Evolutionary conservation across 92 coral and sea anemone genomes (phyloP).

Genomic region (Epizoanthus scotinus): DNA sequence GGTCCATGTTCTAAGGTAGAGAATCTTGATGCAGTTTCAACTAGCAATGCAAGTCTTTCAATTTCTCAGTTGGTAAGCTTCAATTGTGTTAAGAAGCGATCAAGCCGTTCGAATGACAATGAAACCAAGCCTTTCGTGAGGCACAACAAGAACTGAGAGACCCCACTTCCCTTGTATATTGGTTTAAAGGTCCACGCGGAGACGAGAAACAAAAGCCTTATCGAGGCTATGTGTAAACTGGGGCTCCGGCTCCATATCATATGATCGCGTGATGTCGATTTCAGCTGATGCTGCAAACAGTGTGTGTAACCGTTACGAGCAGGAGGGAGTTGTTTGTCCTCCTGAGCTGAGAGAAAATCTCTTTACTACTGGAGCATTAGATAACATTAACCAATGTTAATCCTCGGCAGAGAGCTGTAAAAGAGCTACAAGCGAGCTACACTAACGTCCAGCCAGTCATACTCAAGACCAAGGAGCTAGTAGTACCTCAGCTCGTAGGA

Average conservation of each 20-base stretch:
- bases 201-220: no score
- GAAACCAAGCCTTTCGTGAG: no score
- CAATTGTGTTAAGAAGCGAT: constrained; percentile 27
- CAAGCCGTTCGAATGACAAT: no score
- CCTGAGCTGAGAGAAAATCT: constrained; percentile 54
- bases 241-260: no score
- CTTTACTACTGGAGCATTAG: constrained; percentile 56
- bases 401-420: constrained; percentile 24
- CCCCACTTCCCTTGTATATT: no score
- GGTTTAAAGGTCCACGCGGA: no score
- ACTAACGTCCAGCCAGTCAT: constrained; percentile 56
- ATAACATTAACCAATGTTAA: constrained; percentile 53
- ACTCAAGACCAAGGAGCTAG: constrained; percentile 36
- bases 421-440: constrained; percentile 47
- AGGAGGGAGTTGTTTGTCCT: constrained; percentile 68
- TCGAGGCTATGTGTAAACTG: no score
- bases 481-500: constrained; percentile 40
- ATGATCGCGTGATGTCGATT: constrained; percentile 58
- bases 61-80: no score
- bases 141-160: no score
- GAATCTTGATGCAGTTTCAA: no score
- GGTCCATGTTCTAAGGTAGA: constrained; percentile 51
- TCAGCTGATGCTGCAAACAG: constrained; percentile 63
- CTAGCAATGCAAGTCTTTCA: no score
- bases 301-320: constrained; percentile 49